Evolutionary conservation across 2,888 invertebrate species (phyloP).

Genomic region (Amphipyra tragopoginis): DNA sequence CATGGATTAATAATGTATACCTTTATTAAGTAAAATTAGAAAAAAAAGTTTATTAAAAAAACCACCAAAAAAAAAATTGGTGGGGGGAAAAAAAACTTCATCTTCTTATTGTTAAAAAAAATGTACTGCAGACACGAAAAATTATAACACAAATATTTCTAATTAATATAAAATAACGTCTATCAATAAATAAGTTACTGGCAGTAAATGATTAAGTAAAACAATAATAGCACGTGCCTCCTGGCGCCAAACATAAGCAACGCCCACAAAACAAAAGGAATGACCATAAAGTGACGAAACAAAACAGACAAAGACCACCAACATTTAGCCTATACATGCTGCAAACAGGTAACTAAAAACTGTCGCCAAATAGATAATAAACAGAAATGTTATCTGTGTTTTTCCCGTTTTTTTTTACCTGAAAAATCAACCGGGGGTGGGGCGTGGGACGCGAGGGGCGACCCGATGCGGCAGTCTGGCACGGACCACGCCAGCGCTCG

Average conservation of each 20-base stretch:
- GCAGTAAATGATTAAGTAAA: conserved; percentile 22
- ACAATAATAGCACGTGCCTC: conserved; percentile 43
- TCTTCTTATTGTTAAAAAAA: no score
- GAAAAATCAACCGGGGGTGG: conserved; percentile 77
- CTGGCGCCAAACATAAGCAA: conserved; percentile 40
- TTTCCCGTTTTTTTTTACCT: conserved; percentile 77
- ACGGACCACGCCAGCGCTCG: conserved; percentile 72
- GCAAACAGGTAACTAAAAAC: conserved; percentile 49
- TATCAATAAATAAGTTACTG: conserved; percentile 2
- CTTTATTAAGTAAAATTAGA: no score
- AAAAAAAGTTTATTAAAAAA: no score
- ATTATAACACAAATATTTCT: neutral
- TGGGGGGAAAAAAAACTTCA: no score
- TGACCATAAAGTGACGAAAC: conserved; percentile 20
- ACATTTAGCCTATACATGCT: conserved; percentile 22
- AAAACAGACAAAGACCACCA: conserved; percentile 45
- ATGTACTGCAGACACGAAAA: no score
- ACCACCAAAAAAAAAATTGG: no score
- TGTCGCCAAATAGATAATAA: conserved; percentile 62
- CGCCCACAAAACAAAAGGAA: conserved; percentile 36
- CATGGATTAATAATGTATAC: conserved; percentile 29
- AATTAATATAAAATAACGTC: conserved; percentile 1
- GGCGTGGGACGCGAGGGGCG: conserved; percentile 76
- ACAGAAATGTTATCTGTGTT: conserved; percentile 59
- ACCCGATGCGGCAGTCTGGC: conserved; percentile 80